Evolutionary conservation across 2,797 vertebrate species (phyloP), one percentile per base, ranked within the genome.

Genomic region (Coranthus polyacanthus): DNA sequence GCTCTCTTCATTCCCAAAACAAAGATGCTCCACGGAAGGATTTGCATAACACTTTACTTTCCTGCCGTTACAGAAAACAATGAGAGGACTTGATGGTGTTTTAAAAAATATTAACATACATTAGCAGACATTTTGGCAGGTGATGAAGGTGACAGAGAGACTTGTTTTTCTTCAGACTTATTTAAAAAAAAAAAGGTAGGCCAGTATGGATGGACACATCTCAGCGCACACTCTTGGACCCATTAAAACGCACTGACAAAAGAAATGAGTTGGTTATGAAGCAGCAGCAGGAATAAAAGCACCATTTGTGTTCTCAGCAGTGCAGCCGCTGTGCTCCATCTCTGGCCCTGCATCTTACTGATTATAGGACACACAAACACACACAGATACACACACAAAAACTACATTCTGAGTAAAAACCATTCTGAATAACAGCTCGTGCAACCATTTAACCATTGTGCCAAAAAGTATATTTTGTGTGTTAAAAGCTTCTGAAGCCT

Each of bases 241-340:
- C 21, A 38, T 22, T 16, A 20, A 50, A 1, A 44, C 20, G 49
- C 15, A 58, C 21, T 13, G 24, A 32, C 5, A 32, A 3, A 52
- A 49, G 8, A 46, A 74, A 58, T 32, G 4, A 66, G 56, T 29
- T 17, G 1, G 53, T 57, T 78, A 71, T 44, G 29, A 52, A 71
- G 59, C 66, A 83, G 46, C 88, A 77, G 75, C 63, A 0, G 72
- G 76, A 79, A 59, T 60, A 83, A 78, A 87, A 82, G 47, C 68
- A 74, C 53, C 34, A 70, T 90, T 83, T 81, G 60, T 75, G 53
- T 37, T 67, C 56, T 68, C 64, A 63, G 66, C 65, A 8, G 54
- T 56, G 42, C 17, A 43, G 46, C 78, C 70, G 85, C 75, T 75
- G 85, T 13, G 76, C 18, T 83, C 57, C 76, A 76, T 74, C 68